These are phyloP conservation scores for Neoarius graeffei DNA, from an alignment of 2,113 vertebrate species.

Conservation along the genomic window DNA sequence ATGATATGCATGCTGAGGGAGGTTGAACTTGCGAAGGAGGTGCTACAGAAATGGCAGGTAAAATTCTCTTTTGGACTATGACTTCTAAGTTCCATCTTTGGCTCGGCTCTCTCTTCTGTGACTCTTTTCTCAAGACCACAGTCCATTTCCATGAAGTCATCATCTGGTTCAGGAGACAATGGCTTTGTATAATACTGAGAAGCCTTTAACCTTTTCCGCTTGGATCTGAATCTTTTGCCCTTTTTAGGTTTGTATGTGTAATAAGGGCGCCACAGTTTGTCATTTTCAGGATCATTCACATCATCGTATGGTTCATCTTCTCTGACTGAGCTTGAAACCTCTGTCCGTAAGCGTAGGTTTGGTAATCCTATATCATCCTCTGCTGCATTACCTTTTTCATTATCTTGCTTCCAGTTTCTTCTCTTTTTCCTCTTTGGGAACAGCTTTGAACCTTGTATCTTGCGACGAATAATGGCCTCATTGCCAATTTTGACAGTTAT, in stretches of 20 bases:
- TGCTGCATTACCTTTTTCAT: slow-evolving; percentile 41
- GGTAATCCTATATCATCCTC: slow-evolving; percentile 68
- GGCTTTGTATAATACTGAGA: slow-evolving; percentile 59
- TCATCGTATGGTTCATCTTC: slow-evolving; percentile 82
- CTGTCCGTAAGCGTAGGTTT: slow-evolving; percentile 73
- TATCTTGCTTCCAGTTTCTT: slow-evolving; percentile 60
- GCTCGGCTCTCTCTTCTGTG: slow-evolving; percentile 63
- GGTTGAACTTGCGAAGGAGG: slow-evolving; percentile 86
- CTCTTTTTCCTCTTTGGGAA: slow-evolving; percentile 84
- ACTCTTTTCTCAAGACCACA: slow-evolving; percentile 64
- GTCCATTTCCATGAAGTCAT: slow-evolving; percentile 55
- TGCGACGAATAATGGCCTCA: slow-evolving; percentile 91
- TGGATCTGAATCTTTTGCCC: slow-evolving; percentile 81
- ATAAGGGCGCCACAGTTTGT: slow-evolving; percentile 95
- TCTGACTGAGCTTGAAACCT: slow-evolving; percentile 60
- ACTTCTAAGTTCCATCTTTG: slow-evolving; percentile 72
- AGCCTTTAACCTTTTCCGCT: slow-evolving; percentile 74
- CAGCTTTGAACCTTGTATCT: slow-evolving; percentile 90
- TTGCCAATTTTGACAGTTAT: slow-evolving; percentile 98
- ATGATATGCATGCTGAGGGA: slow-evolving; percentile 89
- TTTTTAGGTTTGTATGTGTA: slow-evolving; percentile 98
- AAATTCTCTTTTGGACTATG: slow-evolving; percentile 76
- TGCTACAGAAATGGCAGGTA: slow-evolving; percentile 86
- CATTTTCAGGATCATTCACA: slow-evolving; percentile 87
- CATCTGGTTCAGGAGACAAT: slow-evolving; percentile 52